Evolutionary conservation across 2,888 invertebrate genomes (phyloP).

Genomic region (Artemia sinica): DNA sequence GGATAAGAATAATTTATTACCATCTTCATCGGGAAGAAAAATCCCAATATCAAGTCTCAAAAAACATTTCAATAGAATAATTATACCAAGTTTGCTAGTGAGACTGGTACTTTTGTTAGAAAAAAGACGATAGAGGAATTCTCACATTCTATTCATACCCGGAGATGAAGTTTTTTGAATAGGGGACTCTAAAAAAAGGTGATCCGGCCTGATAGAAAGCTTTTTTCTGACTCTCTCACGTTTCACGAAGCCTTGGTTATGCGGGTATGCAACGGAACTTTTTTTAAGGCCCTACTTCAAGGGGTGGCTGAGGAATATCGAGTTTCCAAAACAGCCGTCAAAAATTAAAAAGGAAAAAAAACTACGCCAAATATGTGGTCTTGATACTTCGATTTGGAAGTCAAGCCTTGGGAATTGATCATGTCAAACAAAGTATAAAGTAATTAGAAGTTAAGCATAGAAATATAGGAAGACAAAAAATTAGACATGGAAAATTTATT

Average conservation of each 20-base stretch:
- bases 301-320: no score
- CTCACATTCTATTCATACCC: background rate
- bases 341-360: no score
- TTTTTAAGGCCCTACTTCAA: no score
- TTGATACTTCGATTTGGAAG: no score
- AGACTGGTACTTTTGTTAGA: slow-evolving; percentile 11
- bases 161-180: slow-evolving; percentile 11
- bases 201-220: background rate
- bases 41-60: background rate
- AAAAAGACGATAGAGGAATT: background rate
- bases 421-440: no score
- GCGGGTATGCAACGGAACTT: background rate
- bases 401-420: no score
- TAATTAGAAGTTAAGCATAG: no score
- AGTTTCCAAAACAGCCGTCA: no score
- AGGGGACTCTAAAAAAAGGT: background rate
- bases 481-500: no score
- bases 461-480: no score
- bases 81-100: background rate
- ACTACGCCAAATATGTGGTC: no score
- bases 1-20: background rate
- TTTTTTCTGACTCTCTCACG: slow-evolving; percentile 12
- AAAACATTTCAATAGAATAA: slow-evolving; percentile 14
- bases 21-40: background rate
- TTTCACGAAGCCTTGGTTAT: background rate